Conservation (phyloP, 2,113 vertebrate species). For the Miniopterus natalensis region DNA sequence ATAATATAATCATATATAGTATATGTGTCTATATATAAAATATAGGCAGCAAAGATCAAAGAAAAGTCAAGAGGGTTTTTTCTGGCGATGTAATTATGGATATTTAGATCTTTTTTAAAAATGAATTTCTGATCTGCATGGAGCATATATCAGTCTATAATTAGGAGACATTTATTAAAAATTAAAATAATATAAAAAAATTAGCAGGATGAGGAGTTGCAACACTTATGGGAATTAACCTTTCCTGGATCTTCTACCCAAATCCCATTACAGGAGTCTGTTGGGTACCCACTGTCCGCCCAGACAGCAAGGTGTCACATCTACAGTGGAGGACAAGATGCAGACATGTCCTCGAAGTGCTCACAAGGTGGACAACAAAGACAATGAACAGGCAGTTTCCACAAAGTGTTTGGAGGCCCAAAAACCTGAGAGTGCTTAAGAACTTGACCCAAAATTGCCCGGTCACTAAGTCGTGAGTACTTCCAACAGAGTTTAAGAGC, state of each 20-base stretch:
- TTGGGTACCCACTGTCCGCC: rapidly evolving
- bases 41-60: neutral
- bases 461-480: neutral
- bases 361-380: neutral
- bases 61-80: neutral
- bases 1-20: neutral
- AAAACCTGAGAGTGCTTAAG: neutral
- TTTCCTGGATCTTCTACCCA: neutral
- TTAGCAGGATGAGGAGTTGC: neutral
- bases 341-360: neutral
- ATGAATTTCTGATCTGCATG: neutral
- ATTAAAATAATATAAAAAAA: neutral
- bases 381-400: neutral
- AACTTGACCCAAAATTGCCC: neutral
- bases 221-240: neutral
- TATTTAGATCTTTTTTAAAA: neutral
- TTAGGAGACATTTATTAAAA: conserved; percentile 1
- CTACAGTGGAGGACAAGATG: too few relatives aligned
- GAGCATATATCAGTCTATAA: conserved; percentile 14
- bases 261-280: neutral
- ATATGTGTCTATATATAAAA: neutral
- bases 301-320: neutral
- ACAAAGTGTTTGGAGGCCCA: neutral
- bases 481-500: neutral
- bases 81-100: neutral